Percentiles rank a stretch among this genome's conserved stretches.
phyloP scores from a whole-genome alignment of 1,140 invertebrate species.

The Melanaphis sacchari region DNA sequence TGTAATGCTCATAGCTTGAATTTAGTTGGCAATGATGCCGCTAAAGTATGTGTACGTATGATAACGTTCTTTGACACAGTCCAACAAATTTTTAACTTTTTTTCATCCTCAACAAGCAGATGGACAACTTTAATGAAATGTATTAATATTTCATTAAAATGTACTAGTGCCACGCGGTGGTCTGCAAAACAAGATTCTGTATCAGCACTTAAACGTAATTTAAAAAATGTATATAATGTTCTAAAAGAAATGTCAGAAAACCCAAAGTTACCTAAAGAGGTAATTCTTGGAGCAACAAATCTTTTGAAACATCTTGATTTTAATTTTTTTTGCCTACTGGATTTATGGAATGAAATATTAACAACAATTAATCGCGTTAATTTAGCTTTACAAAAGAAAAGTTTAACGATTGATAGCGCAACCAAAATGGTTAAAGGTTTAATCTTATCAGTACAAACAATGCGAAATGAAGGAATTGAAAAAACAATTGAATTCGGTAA shows the following conservation, averaged over 20 bases:
- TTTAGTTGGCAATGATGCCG: constrained; percentile 57
- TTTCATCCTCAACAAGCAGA: neutral
- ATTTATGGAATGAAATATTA: neutral
- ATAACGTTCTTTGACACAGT: constrained; percentile 4
- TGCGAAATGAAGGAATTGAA: constrained; percentile 2
- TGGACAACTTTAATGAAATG: neutral
- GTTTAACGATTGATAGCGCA: neutral
- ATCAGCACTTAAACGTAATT: neutral
- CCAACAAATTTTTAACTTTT: neutral
- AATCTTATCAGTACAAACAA: neutral
- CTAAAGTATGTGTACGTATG: neutral
- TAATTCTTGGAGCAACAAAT: neutral
- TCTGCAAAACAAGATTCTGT: neutral
- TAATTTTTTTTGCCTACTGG: neutral
- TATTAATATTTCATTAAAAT: neutral
- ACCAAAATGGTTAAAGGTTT: neutral
- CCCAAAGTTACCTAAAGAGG: neutral
- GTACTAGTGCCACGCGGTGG: neutral
- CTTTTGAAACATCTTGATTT: neutral
- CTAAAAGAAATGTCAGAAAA: neutral
- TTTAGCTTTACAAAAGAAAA: neutral
- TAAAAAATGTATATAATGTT: neutral
- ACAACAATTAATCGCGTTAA: neutral
- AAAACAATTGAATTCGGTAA: neutral
- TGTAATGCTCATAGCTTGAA: constrained; percentile 59